phyloP scores from a whole-genome alignment of 2,888 invertebrate genomes.

The Epinotia brunnichana region DNA sequence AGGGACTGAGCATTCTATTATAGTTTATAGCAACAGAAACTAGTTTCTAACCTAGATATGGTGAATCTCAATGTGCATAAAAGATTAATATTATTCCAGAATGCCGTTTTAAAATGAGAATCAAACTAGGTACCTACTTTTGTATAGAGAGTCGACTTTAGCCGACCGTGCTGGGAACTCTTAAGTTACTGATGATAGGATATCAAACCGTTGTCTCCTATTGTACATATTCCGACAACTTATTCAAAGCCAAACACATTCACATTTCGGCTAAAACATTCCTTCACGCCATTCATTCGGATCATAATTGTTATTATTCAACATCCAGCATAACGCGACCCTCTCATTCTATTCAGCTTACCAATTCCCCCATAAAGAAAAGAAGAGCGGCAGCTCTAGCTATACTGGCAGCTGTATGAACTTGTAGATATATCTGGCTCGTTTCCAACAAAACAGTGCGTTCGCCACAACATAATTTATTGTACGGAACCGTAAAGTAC shows the following conservation, averaged over 20 bases:
- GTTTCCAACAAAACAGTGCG: constrained; percentile 58
- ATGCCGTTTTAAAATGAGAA: no score
- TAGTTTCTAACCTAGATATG: no score
- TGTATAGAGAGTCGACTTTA: no score
- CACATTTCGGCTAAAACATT: constrained; percentile 30
- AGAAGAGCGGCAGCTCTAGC: constrained; percentile 36
- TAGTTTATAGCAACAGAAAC: no score
- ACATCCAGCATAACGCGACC: constrained; percentile 25
- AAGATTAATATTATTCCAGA: no score
- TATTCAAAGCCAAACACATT: constrained; percentile 37
- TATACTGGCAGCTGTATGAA: constrained; percentile 44
- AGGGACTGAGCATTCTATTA: no score
- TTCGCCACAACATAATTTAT: constrained; percentile 61
- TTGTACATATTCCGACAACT: constrained; percentile 14
- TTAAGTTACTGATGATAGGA: not conserved
- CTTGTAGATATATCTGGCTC: constrained; percentile 54
- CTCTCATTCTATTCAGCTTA: constrained; percentile 29
- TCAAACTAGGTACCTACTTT: no score
- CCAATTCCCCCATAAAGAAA: constrained; percentile 3
- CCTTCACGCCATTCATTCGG: constrained; percentile 37
- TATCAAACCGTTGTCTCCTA: not conserved
- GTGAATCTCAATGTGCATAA: no score
- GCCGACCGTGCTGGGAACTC: no score
- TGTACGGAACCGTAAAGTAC: constrained; percentile 55
- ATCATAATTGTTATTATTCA: constrained; percentile 44